Evolutionary conservation across 2,797 vertebrate genomes (phyloP), one percentile per base, ranked within the genome.

Genomic region (Setipinna tenuifilis): DNA sequence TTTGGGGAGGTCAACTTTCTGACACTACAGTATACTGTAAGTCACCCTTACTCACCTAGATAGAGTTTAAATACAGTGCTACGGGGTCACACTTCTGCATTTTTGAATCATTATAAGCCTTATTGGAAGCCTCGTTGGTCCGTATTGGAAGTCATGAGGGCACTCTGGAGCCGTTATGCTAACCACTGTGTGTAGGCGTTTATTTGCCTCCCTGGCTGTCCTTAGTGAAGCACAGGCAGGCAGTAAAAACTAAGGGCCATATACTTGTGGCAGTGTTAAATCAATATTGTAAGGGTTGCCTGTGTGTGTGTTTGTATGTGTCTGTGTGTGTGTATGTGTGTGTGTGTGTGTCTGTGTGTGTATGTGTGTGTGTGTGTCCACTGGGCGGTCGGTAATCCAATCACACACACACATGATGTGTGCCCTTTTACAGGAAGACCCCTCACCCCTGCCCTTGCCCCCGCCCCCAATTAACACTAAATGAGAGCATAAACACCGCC

Each of bases 401-500:
- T 95, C 93, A 94, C 92, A 93, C 92, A 93, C 92, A 94, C 93
- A 91, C 92, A 92, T 91, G 91, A 94, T 95, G 93, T 92, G 93
- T 94, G 94, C 92, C 94, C 95, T 96, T 95, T 95, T 86, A 90
- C 92, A 93, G 94, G 93, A 95, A 92, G 94, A 87, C 88, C 71
- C 71, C n/a, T n/a, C n/a, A n/a, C n/a, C n/a, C 17, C 31, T 78
- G 17, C 11, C 93, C 94, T 91, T 88, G 87, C 91, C 87, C 87
- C 88, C 88, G 90, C 89, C 90, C 90, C 92, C 94, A 94, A 95
- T 96, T 95, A 95, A 94, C 91, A 94, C 91, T 93, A 93, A 92
- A 95, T 92, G 93, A 93, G 91, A 87, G 83, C 92, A 91, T 93
- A 92, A 92, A 94, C 93, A 92, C 92, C 90, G 90, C 90, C 19